Evolutionary conservation across 2,113 vertebrate genomes (phyloP).

Genomic region (Morone chrysops): DNA sequence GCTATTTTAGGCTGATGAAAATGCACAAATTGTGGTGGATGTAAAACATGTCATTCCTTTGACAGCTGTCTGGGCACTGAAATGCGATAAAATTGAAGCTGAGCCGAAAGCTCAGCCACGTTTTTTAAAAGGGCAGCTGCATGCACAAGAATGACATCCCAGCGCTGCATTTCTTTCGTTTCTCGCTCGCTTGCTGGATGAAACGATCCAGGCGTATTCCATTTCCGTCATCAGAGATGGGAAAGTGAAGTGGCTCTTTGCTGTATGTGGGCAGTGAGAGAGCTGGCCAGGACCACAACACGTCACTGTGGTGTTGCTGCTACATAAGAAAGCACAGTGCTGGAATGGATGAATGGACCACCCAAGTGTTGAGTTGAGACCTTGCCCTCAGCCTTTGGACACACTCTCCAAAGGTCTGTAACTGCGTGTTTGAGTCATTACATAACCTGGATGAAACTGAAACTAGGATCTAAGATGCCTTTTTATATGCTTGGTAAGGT

Average conservation of each 20-base stretch:
- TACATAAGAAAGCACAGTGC: constrained; percentile 33
- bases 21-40: constrained; percentile 71
- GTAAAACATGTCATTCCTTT: constrained; percentile 66
- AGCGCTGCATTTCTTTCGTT: constrained; percentile 35
- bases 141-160: constrained; percentile 47
- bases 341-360: constrained; percentile 58
- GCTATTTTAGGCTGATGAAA: constrained; percentile 68
- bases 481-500: constrained; percentile 14
- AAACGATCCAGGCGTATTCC: constrained; percentile 56
- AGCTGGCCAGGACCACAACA: constrained; percentile 47
- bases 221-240: constrained; percentile 58
- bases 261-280: constrained; percentile 51
- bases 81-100: constrained; percentile 53
- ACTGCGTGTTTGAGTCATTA: constrained; percentile 12
- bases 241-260: constrained; percentile 59
- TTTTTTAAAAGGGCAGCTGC: constrained; percentile 52
- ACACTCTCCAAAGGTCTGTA: constrained; percentile 22
- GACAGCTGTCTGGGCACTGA: constrained; percentile 68
- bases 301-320: constrained; percentile 52
- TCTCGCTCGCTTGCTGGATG: constrained; percentile 33
- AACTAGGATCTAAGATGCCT: constrained; percentile 5
- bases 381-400: constrained; percentile 25
- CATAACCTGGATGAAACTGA: neutral
- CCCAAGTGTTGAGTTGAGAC: constrained; percentile 55
- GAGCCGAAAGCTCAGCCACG: constrained; percentile 27